phyloP scores from a whole-genome alignment of 2,797 vertebrate genomes.

The Coregonus ussuriensis region DNA sequence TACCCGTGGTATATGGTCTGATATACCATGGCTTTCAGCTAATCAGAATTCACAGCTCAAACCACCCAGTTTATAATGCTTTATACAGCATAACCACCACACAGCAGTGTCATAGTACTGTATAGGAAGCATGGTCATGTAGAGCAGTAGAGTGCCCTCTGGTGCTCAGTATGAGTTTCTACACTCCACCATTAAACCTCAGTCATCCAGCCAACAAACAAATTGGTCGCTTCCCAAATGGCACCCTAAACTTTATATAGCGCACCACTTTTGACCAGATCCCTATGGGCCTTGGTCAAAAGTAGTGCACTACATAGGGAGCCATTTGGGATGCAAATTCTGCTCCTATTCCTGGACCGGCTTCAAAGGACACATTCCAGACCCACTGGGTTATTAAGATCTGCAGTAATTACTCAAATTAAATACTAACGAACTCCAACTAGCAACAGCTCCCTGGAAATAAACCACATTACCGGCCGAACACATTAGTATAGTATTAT shows the following conservation, averaged over 20 bases:
- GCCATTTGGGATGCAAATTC: background rate
- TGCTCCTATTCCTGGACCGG: conserved; percentile 39
- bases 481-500: conserved; percentile 4
- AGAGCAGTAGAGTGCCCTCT: conserved; percentile 68
- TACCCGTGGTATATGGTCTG: too few species aligned
- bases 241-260: background rate
- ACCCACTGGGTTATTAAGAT: conserved; percentile 28
- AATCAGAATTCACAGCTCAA: too few species aligned
- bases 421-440: conserved; percentile 19
- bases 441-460: conserved; percentile 15
- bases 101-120: background rate
- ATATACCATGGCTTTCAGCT: too few species aligned
- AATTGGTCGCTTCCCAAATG: background rate
- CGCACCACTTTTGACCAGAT: background rate
- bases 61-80: too few species aligned
- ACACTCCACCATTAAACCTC: conserved; percentile 26
- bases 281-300: background rate
- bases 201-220: conserved; percentile 4
- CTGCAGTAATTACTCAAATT: conserved; percentile 34
- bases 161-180: conserved; percentile 54
- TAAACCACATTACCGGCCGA: conserved; percentile 3
- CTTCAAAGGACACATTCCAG: conserved; percentile 27
- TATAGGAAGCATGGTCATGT: background rate
- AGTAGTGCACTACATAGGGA: background rate
- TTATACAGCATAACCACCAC: background rate